These are phyloP conservation scores for Parapristionchus giblindavisi DNA, from an alignment of 2,888 invertebrate genomes.

Conservation along the genomic window DNA sequence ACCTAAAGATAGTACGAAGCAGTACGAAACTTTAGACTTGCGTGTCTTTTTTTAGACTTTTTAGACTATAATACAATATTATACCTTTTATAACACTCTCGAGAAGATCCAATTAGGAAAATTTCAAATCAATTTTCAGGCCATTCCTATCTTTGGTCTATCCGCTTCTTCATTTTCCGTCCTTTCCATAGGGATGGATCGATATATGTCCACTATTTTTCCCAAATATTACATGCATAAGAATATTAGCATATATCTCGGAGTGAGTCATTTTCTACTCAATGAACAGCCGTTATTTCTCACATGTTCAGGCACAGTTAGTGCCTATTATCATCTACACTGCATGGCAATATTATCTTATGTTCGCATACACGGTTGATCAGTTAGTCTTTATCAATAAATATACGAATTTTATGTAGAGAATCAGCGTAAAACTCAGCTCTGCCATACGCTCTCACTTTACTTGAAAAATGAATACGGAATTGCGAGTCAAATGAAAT, in stretches of 20 bases:
- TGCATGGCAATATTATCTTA: conserved; percentile 10
- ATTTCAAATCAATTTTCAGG: too few relatives aligned
- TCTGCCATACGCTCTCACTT: too few relatives aligned
- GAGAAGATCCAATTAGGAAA: too few relatives aligned
- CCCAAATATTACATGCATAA: conserved; percentile 27
- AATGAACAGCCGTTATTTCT: background rate
- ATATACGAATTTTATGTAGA: too few relatives aligned
- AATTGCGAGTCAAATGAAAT: too few relatives aligned
- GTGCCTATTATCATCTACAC: background rate
- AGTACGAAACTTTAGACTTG: too few relatives aligned
- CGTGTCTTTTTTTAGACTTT: too few relatives aligned
- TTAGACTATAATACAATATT: too few relatives aligned
- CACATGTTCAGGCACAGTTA: background rate
- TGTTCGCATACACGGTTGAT: conserved; percentile 28
- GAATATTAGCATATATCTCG: background rate
- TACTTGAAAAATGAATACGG: too few relatives aligned
- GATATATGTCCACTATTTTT: conserved; percentile 7
- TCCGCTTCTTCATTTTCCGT: conserved; percentile 2
- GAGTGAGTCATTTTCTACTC: background rate
- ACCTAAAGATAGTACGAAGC: too few relatives aligned
- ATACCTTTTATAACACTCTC: too few relatives aligned
- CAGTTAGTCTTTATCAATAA: background rate
- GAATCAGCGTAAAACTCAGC: too few relatives aligned
- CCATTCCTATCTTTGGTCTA: conserved; percentile 20
- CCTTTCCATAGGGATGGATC: conserved; percentile 16